phyloP scores from a whole-genome alignment of 2,113 vertebrate species.

The Naja naja region DNA sequence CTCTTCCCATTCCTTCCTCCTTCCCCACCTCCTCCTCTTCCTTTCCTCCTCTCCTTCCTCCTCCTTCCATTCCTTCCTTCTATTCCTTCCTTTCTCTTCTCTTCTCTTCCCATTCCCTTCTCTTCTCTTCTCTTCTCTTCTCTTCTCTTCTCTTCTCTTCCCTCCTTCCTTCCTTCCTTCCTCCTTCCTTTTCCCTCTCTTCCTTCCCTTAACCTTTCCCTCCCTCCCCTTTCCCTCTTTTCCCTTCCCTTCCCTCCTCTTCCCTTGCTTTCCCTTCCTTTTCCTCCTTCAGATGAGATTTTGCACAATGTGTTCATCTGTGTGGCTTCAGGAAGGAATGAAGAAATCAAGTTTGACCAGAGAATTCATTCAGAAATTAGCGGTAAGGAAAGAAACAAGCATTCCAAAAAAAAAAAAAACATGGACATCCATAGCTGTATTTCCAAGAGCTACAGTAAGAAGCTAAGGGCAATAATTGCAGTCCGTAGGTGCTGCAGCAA shows the following conservation, averaged over 20 bases:
- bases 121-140: too few relatives aligned
- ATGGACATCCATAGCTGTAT: background rate
- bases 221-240: background rate
- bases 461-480: background rate
- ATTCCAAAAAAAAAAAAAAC: background rate
- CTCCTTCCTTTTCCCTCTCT: too few relatives aligned
- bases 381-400: background rate
- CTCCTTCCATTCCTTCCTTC: background rate
- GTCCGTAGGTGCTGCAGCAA: background rate
- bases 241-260: background rate
- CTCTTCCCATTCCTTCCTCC: too few relatives aligned
- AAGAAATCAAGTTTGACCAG: background rate
- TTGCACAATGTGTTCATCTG: background rate
- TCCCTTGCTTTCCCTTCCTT: too few relatives aligned
- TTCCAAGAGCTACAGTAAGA: background rate
- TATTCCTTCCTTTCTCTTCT: accelerated
- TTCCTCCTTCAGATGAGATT: background rate
- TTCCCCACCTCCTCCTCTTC: too few relatives aligned
- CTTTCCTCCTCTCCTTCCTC: background rate
- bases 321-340: background rate
- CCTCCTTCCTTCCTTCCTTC: too few relatives aligned
- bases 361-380: background rate
- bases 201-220: background rate
- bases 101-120: too few relatives aligned
- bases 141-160: too few relatives aligned